Percentiles rank a stretch among this genome's conserved stretches.
Conservation (phyloP, 2,797 vertebrate genomes). For the Darevskia nairensis region DNA sequence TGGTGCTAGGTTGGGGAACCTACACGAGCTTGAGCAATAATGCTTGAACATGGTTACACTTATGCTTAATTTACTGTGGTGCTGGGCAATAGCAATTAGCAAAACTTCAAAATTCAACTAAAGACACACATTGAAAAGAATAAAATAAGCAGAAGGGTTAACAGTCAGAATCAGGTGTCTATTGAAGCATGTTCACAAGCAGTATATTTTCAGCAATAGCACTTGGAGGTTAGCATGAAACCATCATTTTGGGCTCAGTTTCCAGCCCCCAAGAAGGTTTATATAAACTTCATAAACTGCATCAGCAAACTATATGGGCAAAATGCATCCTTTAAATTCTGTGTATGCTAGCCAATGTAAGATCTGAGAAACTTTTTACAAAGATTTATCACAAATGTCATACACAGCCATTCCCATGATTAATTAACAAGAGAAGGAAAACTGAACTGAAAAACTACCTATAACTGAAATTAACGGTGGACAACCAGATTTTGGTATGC, state of each 20-base stretch:
- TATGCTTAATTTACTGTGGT: constrained; percentile 2
- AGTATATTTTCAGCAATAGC: neutral
- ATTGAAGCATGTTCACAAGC: neutral
- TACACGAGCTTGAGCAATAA: neutral
- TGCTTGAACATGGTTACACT: neutral
- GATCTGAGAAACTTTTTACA: neutral
- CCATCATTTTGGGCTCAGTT: neutral
- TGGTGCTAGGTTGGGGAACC: too few relatives aligned
- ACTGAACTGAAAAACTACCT: neutral
- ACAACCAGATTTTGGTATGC: neutral
- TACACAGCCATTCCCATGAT: neutral
- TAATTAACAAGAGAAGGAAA: neutral
- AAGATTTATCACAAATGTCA: neutral
- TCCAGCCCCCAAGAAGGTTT: neutral
- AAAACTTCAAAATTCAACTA: neutral
- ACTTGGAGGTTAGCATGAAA: neutral
- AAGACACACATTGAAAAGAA: neutral
- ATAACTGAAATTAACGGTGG: neutral
- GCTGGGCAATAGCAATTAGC: neutral
- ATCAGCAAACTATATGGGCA: neutral
- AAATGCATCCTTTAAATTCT: neutral
- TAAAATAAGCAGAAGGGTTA: constrained; percentile 3
- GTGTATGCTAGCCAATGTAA: neutral
- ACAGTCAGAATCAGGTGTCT: neutral
- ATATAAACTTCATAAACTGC: neutral